Evolutionary conservation across 2,113 vertebrate species (phyloP), one percentile per base, ranked within the genome.

Genomic region (Colinus virginianus): DNA sequence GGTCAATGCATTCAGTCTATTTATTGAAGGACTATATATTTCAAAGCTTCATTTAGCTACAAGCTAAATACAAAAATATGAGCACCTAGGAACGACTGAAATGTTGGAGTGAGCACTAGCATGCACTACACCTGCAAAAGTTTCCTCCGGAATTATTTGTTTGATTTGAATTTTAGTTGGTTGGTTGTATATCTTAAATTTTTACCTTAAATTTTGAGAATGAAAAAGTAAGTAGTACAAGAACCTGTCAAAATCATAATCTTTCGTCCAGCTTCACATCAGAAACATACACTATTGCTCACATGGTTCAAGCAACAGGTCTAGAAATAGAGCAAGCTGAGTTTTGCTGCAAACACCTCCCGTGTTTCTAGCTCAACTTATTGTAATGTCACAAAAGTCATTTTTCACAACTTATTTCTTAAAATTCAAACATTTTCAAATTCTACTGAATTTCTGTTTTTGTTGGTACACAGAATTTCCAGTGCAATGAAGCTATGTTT

Each of bases 401-500:
- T 3, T 76, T 55, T 87, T 84, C 40, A 71, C 32, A 7, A 21
- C 18, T 77, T 66, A 11, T 45, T 84, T 85, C 75, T 78, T 66
- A 20, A 78, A 74, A 18, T 25, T 4, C 17, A 18, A 10, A 23
- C 3, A 46, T 26, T 28, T n/a, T 45, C 64, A 70, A 78, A 6
- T 63, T 72, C 72, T 78, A 46, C 72, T 78, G 42, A 53, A 34
- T 62, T 51, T 83, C 64, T 94, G 32, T 11, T 83, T 80, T 82
- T 88, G 21, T 36, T 78, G 59, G 11, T 43, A 74, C 58, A 67
- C 94, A 99, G 99, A 98, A 98, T 40, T 98, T 99, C 96, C 99
- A 99, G 96, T 98, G 98, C 96, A 98, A 97, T 23, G 99, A 99
- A 97, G 99, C 98, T 13, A 96, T 99, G 94, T 98, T 99, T 9